A percentile compares a stretch with the other conserved stretches of the same genome.
Evolutionary conservation across 2,888 invertebrate genomes (phyloP).

Genomic region (Volucella zonaria): DNA sequence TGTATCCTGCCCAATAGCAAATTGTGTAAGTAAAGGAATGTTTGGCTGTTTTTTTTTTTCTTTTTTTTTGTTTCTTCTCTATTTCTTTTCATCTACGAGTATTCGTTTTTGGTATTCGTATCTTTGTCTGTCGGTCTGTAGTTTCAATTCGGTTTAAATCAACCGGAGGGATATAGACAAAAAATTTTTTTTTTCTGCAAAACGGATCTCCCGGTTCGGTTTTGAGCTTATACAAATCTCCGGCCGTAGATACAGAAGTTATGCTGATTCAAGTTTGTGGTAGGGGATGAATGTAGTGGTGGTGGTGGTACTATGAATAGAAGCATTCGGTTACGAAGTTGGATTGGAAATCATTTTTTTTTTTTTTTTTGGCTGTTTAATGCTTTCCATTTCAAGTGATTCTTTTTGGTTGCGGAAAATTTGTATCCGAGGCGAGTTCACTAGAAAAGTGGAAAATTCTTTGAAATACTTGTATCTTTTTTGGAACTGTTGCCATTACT

Average conservation of each 20-base stretch:
- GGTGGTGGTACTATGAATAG: not conserved
- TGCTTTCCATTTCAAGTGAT: conserved; percentile 8
- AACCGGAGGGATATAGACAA: not conserved
- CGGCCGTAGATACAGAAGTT: conserved; percentile 34
- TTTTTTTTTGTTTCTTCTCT: conserved; percentile 11
- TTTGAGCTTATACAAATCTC: conserved; percentile 16
- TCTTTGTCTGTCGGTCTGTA: conserved; percentile 13
- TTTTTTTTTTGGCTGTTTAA: not conserved
- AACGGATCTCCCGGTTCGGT: conserved; percentile 4
- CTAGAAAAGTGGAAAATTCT: conserved; percentile 32
- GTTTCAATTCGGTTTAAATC: conserved; percentile 22
- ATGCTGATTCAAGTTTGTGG: conserved; percentile 13
- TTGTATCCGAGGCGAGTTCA: not conserved
- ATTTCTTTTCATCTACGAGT: conserved; percentile 17
- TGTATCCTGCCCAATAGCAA: conserved; percentile 54
- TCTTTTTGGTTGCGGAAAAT: conserved; percentile 1
- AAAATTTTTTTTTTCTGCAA: not conserved
- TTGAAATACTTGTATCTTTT: not conserved
- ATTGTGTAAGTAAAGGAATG: conserved; percentile 59
- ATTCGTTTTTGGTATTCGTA: conserved; percentile 8
- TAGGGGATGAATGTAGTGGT: not conserved
- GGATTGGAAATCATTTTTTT: not conserved
- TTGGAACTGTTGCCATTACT: not conserved
- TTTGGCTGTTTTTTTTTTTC: too few relatives aligned
- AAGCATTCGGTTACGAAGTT: not conserved